Evolutionary conservation across 2,113 vertebrate species (phyloP).

Genomic region (Ceyx margarethae): DNA sequence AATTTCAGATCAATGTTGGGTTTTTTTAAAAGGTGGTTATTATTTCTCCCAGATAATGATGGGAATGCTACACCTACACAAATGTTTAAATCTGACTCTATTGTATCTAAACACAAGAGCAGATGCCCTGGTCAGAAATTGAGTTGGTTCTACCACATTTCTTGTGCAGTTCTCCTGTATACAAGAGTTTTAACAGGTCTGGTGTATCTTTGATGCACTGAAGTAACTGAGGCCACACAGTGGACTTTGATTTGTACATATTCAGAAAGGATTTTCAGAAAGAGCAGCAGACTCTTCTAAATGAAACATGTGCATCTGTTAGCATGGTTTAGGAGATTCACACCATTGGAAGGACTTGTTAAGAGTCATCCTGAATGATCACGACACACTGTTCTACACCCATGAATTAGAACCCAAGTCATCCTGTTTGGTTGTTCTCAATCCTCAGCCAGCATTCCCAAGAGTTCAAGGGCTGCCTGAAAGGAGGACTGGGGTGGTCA

Average conservation of each 20-base stretch:
- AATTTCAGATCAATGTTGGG: neutral
- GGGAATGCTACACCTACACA: neutral
- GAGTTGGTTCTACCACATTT: neutral
- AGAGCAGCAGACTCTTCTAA: neutral
- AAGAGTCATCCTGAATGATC: neutral
- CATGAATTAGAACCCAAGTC: neutral
- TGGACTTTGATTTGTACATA: neutral
- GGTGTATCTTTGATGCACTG: neutral
- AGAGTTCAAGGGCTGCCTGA: neutral
- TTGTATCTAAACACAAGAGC: neutral
- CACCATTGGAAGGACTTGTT: neutral
- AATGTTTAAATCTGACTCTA: neutral
- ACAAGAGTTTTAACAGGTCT: neutral
- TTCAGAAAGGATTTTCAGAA: neutral
- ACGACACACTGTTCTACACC: accelerated
- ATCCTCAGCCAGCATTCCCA: neutral
- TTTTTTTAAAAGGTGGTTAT: neutral
- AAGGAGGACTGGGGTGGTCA: neutral
- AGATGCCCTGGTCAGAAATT: neutral
- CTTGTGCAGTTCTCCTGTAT: neutral
- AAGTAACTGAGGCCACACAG: neutral
- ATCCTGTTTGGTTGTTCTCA: neutral
- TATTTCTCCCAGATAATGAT: accelerated
- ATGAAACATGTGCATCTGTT: neutral
- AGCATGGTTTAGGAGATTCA: neutral